Evolutionary conservation across 2,797 vertebrate genomes (phyloP), one percentile per base, ranked within the genome.

Genomic region (Bucorvus abyssinicus): DNA sequence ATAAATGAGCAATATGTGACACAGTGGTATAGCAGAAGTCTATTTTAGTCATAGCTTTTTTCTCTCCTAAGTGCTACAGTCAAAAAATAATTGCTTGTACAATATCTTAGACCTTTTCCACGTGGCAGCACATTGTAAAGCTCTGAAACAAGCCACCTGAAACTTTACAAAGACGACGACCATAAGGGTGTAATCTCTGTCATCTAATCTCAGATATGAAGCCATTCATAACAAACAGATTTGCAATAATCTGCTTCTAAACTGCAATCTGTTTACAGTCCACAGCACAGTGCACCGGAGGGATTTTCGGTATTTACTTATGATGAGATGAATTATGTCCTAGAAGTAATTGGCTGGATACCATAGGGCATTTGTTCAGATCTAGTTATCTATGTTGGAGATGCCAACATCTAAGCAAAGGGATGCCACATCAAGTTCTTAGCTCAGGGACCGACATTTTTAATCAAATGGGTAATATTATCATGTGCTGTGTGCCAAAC

Each of bases 401-500:
- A 38, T 79, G 20, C 44, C 71, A 65, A 4, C 10, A 40, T 49
- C 55, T 50, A 55, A 77, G 75, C 23, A 94, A 61, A 94, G 34
- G 16, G 59, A 45, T 79, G 20, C 49, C 36, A 50, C 9, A 50
- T 57, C 8, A 55, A 50, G 29, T 36, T 76, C 56, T 87, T 56
- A 29, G n/a, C n/a, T 74, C 45, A 53, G 49, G 17, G 13, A 73
- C 9, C 2, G 6, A 3, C 3, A 44, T 78, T 88, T 88, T 93
- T 81, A 52, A 47, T 80, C 30, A 55, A 22, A n/a, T 57, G 9
- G 7, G 20, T 68, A 59, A 44, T 47, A 65, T 7, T 55, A 29
- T 22, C 7, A 1, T 2, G 0, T 42, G 32, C 12, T 42, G 1
- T 2, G 0, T 42, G 32, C 12, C 45, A 85, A 56, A 75, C 14